Percentiles rank a stretch among this genome's conserved stretches.
phyloP scores from a whole-genome alignment of 2,888 invertebrate species.

The Odontocerum albicorne region DNA sequence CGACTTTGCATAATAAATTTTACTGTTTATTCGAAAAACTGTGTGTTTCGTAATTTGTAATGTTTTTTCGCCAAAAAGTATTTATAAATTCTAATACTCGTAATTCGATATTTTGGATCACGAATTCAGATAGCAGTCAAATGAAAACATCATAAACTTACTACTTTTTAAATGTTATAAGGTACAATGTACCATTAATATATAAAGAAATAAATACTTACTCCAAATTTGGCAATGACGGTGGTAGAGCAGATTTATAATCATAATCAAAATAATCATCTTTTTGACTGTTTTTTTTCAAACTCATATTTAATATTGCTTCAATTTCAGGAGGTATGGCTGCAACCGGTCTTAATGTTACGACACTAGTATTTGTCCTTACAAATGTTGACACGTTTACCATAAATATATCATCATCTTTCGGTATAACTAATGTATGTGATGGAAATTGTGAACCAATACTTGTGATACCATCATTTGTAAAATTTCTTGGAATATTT shows the following conservation, averaged over 20 bases:
- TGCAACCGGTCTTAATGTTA: constrained; percentile 44
- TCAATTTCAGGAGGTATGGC: constrained; percentile 48
- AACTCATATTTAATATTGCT: constrained; percentile 55
- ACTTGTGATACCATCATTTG: constrained; percentile 14
- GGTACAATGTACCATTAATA: no score
- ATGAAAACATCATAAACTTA: no score
- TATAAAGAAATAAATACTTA: constrained; percentile 51
- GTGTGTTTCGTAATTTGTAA: no score
- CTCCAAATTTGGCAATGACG: constrained; percentile 81
- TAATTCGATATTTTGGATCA: no score
- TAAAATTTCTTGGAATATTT: constrained; percentile 14
- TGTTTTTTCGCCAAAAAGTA: no score
- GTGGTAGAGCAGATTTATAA: constrained; percentile 74
- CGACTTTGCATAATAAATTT: no score
- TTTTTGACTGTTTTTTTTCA: constrained; percentile 48
- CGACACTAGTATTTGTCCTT: constrained; percentile 51
- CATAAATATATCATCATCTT: constrained; percentile 56
- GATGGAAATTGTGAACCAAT: constrained; percentile 31
- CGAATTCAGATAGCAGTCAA: no score
- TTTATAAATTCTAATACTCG: no score
- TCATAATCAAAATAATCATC: constrained; percentile 69
- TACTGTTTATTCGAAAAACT: no score
- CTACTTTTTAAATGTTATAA: no score
- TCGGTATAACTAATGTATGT: constrained; percentile 38
- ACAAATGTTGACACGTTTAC: constrained; percentile 61